Base-by-base conservation (phyloP, 2,797 vertebrate species). In the Gambusia yucatana region DNA sequence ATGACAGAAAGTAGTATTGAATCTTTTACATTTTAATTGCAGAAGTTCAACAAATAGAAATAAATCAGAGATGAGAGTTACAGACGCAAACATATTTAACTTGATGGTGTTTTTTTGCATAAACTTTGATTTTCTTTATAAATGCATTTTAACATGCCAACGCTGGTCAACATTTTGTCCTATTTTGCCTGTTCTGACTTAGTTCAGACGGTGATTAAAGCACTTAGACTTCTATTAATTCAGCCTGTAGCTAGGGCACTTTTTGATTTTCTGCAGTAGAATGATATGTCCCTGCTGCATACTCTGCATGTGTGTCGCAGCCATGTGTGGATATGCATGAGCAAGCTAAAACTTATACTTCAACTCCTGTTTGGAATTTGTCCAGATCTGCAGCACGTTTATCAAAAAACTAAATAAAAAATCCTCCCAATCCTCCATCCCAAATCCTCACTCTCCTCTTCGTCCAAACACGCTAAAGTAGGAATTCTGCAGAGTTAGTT, bases 401-500 rank as follows among this genome's bases (percentile, higher is more conserved):
- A 43, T 69, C 22, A 79, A 81, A 88, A 88, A 87, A 81, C 82
- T 55, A 59, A 85, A 80, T 84, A 43, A 46, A 80, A 80, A 2
- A 81, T 81, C 82, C 87, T 82, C 55, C 84, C 89, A 91, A 90
- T 90, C 87, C 89, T 81, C 82, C 80, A 22, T 81, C 92, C 90
- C 89, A 92, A 91, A 92, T 92, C 90, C 92, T 88, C 84, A 72
- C 91, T 90, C 84, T 79, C 88, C 88, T 79, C 90, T 91, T 81
- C 88, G 90, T 93, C 95, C 93, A 92, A 95, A 95, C 94, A 90
- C 80, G 84, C 91, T 94, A 92, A 95, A 96, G 94, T 94, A 92
- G 89, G 93, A 94, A 95, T 95, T 96, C 92, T 95, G 95, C 93
- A 17, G 94, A 96, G 93, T 93, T 92, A 91, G 95, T 94, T 94